These are phyloP conservation scores for Parnassius apollo DNA, from an alignment of 2,888 invertebrate species.

Conservation along the genomic window DNA sequence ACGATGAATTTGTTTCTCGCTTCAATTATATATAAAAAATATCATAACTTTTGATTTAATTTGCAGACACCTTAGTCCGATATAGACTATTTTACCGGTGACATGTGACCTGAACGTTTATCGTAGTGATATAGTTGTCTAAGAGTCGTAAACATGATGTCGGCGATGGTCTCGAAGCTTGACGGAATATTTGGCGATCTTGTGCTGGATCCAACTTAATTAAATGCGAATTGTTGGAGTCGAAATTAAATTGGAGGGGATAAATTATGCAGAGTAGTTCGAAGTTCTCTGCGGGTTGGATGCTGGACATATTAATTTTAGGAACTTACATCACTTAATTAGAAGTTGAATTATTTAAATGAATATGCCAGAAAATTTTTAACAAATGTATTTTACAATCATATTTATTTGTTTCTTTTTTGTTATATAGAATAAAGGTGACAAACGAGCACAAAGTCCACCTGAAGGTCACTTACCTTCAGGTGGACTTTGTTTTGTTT, in stretches of 20 bases:
- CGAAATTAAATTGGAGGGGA: conserved; percentile 25
- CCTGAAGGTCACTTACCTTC: too few relatives aligned
- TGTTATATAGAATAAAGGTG: too few relatives aligned
- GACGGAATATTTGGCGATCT: conserved; percentile 28
- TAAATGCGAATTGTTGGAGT: conserved; percentile 25
- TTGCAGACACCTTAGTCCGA: conserved; percentile 36
- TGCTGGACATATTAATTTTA: not conserved
- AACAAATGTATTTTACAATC: too few relatives aligned
- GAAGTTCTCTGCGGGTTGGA: conserved; percentile 13
- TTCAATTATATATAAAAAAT: too few relatives aligned
- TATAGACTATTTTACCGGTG: conserved; percentile 52
- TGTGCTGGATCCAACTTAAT: conserved; percentile 18
- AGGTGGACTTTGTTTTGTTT: too few relatives aligned
- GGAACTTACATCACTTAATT: too few relatives aligned
- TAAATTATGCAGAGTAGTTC: conserved; percentile 20
- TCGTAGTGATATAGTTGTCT: conserved; percentile 37
- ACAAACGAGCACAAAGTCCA: too few relatives aligned
- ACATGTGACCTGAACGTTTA: conserved; percentile 50
- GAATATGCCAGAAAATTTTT: too few relatives aligned
- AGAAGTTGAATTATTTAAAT: too few relatives aligned
- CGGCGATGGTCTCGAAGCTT: conserved; percentile 10
- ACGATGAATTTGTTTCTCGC: too few relatives aligned
- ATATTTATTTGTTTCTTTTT: too few relatives aligned
- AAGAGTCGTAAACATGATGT: conserved; percentile 32
- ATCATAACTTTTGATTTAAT: conserved; percentile 3